These are phyloP conservation scores for Pseudotriccus pelzelni DNA, from an alignment of 2,797 vertebrate species.

Conservation along the genomic window DNA sequence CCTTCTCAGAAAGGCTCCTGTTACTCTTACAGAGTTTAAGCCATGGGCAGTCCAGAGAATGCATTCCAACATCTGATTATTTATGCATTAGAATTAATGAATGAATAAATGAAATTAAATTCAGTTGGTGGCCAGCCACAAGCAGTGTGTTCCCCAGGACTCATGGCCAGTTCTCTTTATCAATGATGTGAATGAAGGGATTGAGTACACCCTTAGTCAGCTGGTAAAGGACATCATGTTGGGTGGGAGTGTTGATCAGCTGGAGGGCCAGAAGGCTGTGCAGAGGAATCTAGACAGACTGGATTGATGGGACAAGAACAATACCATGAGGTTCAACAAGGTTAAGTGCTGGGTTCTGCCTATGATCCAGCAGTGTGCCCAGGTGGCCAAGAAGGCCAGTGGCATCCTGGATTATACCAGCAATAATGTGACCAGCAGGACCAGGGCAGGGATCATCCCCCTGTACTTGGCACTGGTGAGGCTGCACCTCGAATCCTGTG, in stretches of 20 bases:
- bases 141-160: not conserved
- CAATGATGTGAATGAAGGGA: not conserved
- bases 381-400: not conserved
- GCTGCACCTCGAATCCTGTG: not conserved
- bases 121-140: not conserved
- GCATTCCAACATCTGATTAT: not conserved
- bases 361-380: not conserved
- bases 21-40: not conserved
- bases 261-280: too few species aligned
- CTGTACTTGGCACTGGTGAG: too few species aligned
- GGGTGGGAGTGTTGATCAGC: too few species aligned
- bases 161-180: not conserved
- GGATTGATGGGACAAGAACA: too few species aligned
- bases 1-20: not conserved
- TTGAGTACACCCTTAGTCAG: not conserved
- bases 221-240: not conserved
- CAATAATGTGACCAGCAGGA: not conserved
- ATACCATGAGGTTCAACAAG: too few species aligned
- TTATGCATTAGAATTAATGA: too few species aligned
- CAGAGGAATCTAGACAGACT: too few species aligned
- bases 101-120: not conserved
- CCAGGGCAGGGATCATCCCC: accelerated
- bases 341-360: accelerated
- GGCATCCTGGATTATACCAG: not conserved
- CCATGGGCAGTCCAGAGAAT: not conserved